phyloP scores from a whole-genome alignment of 2,797 vertebrate genomes.

The Sciurus vulgaris region DNA sequence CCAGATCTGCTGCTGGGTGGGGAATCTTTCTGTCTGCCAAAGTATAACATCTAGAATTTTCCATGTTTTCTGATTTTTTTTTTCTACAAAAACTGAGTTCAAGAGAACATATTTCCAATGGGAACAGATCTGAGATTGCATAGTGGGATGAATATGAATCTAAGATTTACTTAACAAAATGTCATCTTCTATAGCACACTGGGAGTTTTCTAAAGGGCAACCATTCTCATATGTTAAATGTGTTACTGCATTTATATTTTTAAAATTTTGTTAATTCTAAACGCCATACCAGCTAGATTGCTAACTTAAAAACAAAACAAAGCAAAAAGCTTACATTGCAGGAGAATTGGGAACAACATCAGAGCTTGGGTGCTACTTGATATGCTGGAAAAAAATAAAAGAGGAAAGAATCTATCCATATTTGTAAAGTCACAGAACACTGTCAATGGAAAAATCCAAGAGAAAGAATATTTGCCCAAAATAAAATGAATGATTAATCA shows the following conservation, averaged over 20 bases:
- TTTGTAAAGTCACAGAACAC: background rate
- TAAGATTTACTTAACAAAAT: constrained; percentile 12
- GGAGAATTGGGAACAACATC: background rate
- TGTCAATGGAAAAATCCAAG: background rate
- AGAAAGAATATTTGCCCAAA: background rate
- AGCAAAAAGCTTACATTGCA: background rate
- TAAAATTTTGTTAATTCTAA: background rate
- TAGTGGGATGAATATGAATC: background rate
- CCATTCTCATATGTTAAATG: no score
- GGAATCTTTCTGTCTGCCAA: background rate
- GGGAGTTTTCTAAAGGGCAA: background rate
- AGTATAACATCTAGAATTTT: background rate
- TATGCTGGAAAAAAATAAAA: background rate
- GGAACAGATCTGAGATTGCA: background rate
- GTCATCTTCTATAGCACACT: background rate
- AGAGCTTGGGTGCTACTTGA: background rate
- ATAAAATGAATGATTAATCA: background rate
- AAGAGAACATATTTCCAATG: background rate
- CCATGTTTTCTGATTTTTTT: background rate
- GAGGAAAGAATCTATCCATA: background rate
- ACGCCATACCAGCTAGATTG: background rate
- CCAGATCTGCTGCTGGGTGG: background rate
- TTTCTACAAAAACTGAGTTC: background rate
- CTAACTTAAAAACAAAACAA: background rate
- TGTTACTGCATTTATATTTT: background rate